Percentiles rank a stretch among this genome's conserved stretches.
phyloP scores from a whole-genome alignment of 2,113 vertebrate species.

The Passer montanus region DNA sequence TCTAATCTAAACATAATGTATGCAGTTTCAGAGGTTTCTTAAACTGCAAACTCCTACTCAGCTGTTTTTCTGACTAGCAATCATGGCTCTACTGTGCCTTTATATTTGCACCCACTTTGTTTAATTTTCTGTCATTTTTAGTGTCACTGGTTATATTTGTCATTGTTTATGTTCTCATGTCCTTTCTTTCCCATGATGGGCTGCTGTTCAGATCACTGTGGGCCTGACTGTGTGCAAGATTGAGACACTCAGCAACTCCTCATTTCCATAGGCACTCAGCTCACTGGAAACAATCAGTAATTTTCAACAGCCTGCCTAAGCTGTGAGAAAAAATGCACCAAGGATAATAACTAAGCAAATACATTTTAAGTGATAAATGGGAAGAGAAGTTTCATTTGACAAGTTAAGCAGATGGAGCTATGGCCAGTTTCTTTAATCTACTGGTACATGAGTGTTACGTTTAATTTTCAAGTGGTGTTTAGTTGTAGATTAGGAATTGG shows the following conservation, averaged over 20 bases:
- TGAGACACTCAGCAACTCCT: neutral
- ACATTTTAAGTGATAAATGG: neutral
- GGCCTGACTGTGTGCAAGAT: neutral
- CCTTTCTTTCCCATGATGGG: slow-evolving; percentile 10
- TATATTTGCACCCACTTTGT: slow-evolving; percentile 2
- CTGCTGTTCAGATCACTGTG: neutral
- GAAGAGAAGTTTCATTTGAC: neutral
- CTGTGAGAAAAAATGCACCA: neutral
- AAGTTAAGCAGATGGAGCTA: slow-evolving; percentile 13
- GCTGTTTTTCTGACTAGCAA: slow-evolving; percentile 56
- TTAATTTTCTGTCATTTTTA: slow-evolving; percentile 9
- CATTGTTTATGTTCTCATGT: slow-evolving; percentile 11
- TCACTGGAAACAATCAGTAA: neutral
- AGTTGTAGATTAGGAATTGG: neutral
- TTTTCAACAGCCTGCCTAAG: slow-evolving; percentile 14
- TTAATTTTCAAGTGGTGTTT: slow-evolving; percentile 9
- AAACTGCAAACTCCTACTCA: slow-evolving; percentile 56
- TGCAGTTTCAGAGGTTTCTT: slow-evolving; percentile 66
- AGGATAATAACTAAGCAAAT: slow-evolving; percentile 12
- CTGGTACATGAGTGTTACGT: neutral
- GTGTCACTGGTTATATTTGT: slow-evolving; percentile 18
- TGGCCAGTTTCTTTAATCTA: neutral
- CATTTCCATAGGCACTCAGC: neutral
- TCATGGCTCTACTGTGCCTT: slow-evolving; percentile 26
- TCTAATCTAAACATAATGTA: slow-evolving; percentile 61